Evolutionary conservation across 2,888 invertebrate species (phyloP), one percentile per base, ranked within the genome.

Genomic region (Rhabditoides inermis): DNA sequence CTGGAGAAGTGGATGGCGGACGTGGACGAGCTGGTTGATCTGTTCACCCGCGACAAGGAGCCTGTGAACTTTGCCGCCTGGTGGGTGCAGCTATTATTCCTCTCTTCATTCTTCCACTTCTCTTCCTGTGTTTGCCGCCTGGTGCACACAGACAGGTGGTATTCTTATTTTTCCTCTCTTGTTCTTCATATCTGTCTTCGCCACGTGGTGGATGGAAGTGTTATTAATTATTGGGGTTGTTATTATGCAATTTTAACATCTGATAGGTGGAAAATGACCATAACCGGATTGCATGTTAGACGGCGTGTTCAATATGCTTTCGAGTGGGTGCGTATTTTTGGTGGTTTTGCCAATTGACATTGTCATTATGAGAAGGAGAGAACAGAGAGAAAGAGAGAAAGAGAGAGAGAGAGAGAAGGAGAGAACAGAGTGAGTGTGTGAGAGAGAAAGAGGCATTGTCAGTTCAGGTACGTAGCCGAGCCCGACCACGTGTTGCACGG

Each of bases 21-120:
- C 18, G 66, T 75, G 2, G 74, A 76, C 30, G 67, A 68, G 0
- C 66, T 75, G 1, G 60, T 76, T 20, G 60, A 67, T 10, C 50
- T 51, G 23, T 64, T 68, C 37, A 54, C 51, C 15, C 40, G 56
- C 2, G 55, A 56, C 3, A 40, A 36, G 3, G 65, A 70, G 50
- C 77, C 77, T 2, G 75, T 77, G 2, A 79, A 79, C 61, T 69
- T 79, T 35, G 77, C 76, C 3, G 60, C 77, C n/a, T 58, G 78
- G 66, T 59, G 32, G 40, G 56, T 45, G n/a, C 2, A 1, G 20
- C 5, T 39, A 18, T 35, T 39, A 20, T 6, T 6, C 10, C 5
- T 39, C 18, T 18, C 10, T 39, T 10, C 7, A 12, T 3, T 40
- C 18, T 22, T 26, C 40, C 25, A 18, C 15, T 23, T 22, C 23